Evolutionary conservation across 2,888 invertebrate species (phyloP).

Genomic region (Lasioglossum zephyrum): DNA sequence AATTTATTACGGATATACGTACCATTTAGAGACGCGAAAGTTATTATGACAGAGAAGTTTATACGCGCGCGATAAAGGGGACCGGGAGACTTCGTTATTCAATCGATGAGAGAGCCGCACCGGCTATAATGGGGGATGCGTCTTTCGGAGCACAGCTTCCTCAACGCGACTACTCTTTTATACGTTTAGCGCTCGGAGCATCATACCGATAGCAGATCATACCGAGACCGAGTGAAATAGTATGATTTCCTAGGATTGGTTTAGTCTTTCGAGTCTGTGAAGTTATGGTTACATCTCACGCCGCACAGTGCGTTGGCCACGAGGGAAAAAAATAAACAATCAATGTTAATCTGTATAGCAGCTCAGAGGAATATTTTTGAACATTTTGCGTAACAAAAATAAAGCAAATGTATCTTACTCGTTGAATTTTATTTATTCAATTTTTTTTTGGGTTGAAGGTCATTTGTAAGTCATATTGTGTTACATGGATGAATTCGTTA

Average conservation of each 20-base stretch:
- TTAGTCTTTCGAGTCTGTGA: background rate
- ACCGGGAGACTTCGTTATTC: constrained; percentile 51
- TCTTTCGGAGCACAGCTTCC: constrained; percentile 28
- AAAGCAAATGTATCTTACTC: too few relatives aligned
- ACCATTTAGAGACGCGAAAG: constrained; percentile 78
- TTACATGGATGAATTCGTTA: too few relatives aligned
- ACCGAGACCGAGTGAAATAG: background rate
- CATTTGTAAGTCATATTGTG: too few relatives aligned
- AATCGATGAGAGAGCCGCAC: constrained; percentile 68
- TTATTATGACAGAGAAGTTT: constrained; percentile 81
- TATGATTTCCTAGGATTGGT: background rate
- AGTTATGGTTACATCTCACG: background rate
- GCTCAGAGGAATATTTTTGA: too few relatives aligned
- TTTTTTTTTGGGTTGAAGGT: too few relatives aligned
- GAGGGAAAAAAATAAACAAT: too few relatives aligned
- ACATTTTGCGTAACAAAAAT: too few relatives aligned
- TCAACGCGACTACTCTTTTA: constrained; percentile 2
- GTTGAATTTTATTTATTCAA: too few relatives aligned
- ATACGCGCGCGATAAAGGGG: constrained; percentile 71
- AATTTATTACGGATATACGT: constrained; percentile 81
- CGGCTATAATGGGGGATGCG: constrained; percentile 38
- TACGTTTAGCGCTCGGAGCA: background rate
- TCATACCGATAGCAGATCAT: background rate
- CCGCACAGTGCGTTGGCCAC: too few relatives aligned
- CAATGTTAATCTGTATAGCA: too few relatives aligned